Conservation (phyloP, 2,888 invertebrate genomes). For the Tupiocoris notatus region DNA sequence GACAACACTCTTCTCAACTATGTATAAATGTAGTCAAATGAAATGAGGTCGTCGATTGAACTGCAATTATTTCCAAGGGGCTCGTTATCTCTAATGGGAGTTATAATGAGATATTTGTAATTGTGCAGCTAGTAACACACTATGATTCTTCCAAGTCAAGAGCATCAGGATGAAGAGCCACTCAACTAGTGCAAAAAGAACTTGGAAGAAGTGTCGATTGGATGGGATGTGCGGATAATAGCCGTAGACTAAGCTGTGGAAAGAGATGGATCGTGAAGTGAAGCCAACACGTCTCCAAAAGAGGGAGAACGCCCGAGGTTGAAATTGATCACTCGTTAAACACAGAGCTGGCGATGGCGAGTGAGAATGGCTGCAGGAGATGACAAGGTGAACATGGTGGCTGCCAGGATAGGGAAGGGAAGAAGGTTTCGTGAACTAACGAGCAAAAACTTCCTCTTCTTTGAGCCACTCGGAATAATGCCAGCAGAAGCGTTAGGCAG, state of each 20-base stretch:
- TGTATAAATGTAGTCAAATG: too few relatives aligned
- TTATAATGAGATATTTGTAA: too few relatives aligned
- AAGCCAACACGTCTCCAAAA: not conserved
- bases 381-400: too few relatives aligned
- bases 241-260: not conserved
- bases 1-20: too few relatives aligned
- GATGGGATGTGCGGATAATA: not conserved
- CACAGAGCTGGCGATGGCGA: constrained; percentile 33
- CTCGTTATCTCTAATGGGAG: not conserved
- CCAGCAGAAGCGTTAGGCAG: not conserved
- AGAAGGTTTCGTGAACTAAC: constrained; percentile 24
- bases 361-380: constrained; percentile 17
- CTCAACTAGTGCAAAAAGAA: not conserved
- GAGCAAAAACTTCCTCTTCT: constrained; percentile 42
- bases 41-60: too few relatives aligned
- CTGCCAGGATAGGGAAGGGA: too few relatives aligned
- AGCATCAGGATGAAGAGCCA: not conserved
- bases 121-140: not conserved
- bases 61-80: not conserved
- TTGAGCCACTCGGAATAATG: constrained; percentile 39
- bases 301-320: constrained; percentile 17
- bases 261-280: not conserved
- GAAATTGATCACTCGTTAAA: constrained; percentile 42
- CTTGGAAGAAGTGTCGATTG: not conserved
- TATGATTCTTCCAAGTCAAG: not conserved